Conservation (phyloP, 2,113 vertebrate genomes). For the Xiphophorus couchianus region DNA sequence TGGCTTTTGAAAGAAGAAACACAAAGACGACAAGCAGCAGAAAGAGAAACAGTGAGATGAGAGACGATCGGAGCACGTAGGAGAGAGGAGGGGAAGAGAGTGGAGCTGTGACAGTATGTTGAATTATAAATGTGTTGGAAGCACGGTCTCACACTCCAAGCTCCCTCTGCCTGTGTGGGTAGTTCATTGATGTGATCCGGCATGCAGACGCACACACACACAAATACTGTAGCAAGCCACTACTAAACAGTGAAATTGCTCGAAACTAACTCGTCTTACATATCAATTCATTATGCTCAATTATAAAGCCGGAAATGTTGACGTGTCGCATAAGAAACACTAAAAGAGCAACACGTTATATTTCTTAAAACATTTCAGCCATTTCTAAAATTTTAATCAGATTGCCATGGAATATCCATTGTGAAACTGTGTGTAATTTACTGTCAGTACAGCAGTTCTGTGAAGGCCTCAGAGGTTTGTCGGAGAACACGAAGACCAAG, state of each 20-base stretch:
- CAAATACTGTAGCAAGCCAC: constrained; percentile 33
- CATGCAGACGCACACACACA: constrained; percentile 41
- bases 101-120: constrained; percentile 58
- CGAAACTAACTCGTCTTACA: constrained; percentile 8
- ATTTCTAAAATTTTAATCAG: neutral
- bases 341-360: neutral
- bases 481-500: neutral
- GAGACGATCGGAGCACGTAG: constrained; percentile 18
- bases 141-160: constrained; percentile 48
- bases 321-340: neutral
- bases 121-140: constrained; percentile 75
- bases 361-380: neutral
- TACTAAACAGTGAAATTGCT: constrained; percentile 22
- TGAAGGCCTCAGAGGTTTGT: too few species aligned
- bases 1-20: constrained; percentile 7
- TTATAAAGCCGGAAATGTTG: neutral
- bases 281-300: neutral
- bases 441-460: neutral
- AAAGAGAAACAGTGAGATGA: constrained; percentile 42
- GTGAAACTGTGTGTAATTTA: neutral
- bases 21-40: constrained; percentile 1
- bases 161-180: constrained; percentile 56
- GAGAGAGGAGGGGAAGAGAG: constrained; percentile 16
- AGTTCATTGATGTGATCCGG: constrained; percentile 63
- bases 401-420: neutral